phyloP scores from a whole-genome alignment of 2,797 vertebrate species.

The Pangasius sanitwongsei region DNA sequence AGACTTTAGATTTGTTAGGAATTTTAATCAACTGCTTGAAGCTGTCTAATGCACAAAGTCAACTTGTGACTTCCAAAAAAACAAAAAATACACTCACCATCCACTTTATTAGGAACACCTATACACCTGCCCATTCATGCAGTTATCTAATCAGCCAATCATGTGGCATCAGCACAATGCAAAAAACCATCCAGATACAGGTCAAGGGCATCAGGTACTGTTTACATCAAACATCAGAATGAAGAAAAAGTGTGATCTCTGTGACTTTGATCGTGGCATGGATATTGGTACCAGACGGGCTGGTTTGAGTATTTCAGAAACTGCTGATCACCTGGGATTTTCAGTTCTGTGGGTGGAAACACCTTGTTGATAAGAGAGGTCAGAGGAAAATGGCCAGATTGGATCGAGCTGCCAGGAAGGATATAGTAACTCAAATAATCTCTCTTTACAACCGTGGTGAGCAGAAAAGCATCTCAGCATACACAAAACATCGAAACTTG shows the following conservation, averaged over 20 bases:
- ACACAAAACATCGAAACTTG: neutral
- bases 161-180: neutral
- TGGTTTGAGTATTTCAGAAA: neutral
- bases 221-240: neutral
- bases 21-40: neutral
- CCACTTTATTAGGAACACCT: neutral
- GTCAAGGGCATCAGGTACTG: neutral
- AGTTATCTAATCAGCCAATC: neutral
- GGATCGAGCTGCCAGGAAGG: neutral
- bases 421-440: neutral
- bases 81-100: neutral
- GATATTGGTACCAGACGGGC: neutral
- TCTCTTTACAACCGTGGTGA: neutral
- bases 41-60: neutral
- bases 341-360: neutral
- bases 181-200: neutral
- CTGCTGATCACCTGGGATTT: neutral
- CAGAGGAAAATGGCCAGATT: neutral
- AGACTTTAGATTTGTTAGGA: neutral
- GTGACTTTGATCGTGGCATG: neutral
- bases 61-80: neutral
- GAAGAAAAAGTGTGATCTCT: neutral
- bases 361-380: neutral
- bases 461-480: neutral
- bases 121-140: neutral